phyloP scores from a whole-genome alignment of 1,140 invertebrate genomes.

The Physella acuta region DNA sequence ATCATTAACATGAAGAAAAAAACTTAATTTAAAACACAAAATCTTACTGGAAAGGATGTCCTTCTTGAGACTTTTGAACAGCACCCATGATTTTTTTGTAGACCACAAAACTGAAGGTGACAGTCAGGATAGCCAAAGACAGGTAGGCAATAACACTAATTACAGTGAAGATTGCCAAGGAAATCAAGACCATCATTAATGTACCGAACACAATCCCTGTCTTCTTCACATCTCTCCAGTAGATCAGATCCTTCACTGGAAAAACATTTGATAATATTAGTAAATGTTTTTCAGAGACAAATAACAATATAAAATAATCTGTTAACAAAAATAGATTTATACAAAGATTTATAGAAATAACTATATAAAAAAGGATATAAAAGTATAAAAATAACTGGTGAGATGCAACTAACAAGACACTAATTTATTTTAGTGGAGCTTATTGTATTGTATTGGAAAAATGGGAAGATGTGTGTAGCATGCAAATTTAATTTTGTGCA shows the following conservation, averaged over 20 bases:
- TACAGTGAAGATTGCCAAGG: conserved; percentile 90
- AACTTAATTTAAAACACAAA: background rate
- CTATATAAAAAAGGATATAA: no score
- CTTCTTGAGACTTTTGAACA: conserved; percentile 94
- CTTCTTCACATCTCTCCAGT: conserved; percentile 94
- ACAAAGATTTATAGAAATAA: no score
- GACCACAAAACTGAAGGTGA: conserved; percentile 87
- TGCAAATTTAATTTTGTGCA: no score
- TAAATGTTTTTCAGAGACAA: no score
- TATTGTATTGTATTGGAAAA: no score
- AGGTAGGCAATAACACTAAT: conserved; percentile 93
- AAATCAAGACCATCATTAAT: conserved; percentile 82
- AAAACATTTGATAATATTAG: conserved; percentile 40
- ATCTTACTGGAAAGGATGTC: conserved; percentile 94
- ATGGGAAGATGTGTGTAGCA: no score
- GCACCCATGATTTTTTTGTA: conserved; percentile 95
- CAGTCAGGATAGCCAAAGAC: conserved; percentile 78
- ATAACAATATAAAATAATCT: no score
- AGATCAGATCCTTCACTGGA: conserved; percentile 91
- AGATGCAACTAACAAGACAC: no score
- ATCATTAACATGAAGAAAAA: no score
- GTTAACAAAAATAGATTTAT: no score
- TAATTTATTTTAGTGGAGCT: no score
- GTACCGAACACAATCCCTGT: conserved; percentile 88
- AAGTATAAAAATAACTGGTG: no score